Percentiles rank a stretch among this genome's conserved stretches.
Evolutionary conservation across 2,888 invertebrate species (phyloP).

Genomic region (Lutraria lutraria): DNA sequence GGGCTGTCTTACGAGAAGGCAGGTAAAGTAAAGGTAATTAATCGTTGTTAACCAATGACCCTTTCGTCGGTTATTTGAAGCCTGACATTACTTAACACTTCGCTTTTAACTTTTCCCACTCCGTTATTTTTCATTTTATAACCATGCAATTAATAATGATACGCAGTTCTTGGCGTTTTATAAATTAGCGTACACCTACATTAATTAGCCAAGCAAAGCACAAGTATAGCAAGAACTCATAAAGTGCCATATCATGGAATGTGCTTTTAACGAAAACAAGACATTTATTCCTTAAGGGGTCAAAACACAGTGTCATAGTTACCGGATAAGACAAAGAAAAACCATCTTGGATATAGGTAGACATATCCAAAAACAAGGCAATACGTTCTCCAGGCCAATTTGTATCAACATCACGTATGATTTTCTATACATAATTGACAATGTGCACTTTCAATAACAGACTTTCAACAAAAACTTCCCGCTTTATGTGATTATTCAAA

Average conservation of each 20-base stretch:
- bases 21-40: not conserved
- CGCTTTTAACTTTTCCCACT: slow-evolving; percentile 28
- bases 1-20: not conserved
- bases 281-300: slow-evolving; percentile 22
- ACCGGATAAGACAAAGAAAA: slow-evolving; percentile 13
- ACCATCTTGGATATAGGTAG: not conserved
- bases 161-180: not conserved
- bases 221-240: not conserved
- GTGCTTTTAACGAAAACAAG: not conserved
- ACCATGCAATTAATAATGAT: not conserved
- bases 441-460: not conserved
- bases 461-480: not conserved
- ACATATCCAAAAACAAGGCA: not conserved
- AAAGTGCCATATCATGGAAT: slow-evolving; percentile 21
- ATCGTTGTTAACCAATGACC: not conserved
- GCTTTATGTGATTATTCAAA: not conserved
- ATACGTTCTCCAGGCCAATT: not conserved
- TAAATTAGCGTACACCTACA: not conserved
- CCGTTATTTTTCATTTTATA: slow-evolving; percentile 2
- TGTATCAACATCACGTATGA: not conserved
- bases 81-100: slow-evolving; percentile 23
- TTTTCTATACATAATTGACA: not conserved
- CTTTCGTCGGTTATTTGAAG: not conserved
- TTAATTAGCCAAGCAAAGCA: not conserved
- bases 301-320: slow-evolving; percentile 8